These are phyloP conservation scores for Drosophila seclusa DNA, from an alignment of 2,888 invertebrate species.

Conservation along the genomic window DNA sequence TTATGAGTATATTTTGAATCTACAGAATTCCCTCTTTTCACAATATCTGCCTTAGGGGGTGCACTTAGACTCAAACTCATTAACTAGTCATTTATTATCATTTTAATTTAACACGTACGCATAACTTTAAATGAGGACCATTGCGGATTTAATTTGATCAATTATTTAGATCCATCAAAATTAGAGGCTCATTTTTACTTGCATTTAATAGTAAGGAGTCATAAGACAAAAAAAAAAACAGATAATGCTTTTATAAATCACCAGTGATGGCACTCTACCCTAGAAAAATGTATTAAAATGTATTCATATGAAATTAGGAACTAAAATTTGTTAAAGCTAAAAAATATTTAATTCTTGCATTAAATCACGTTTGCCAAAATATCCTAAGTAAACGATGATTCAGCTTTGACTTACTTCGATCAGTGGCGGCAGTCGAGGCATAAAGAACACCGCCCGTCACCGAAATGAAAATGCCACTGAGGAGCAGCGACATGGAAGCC, in stretches of 20 bases:
- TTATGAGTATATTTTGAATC: background rate
- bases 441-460: conserved; percentile 85
- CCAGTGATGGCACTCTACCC: background rate
- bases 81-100: background rate
- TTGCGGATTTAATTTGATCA: background rate
- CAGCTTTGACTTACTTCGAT: conserved; percentile 58
- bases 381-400: background rate
- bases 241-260: background rate
- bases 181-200: background rate
- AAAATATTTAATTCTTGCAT: background rate
- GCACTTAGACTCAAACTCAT: background rate
- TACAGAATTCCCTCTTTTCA: background rate
- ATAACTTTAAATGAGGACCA: background rate
- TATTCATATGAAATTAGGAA: background rate
- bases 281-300: background rate
- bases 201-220: background rate
- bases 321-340: background rate
- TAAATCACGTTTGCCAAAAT: background rate
- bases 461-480: conserved; percentile 86
- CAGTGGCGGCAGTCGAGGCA: conserved; percentile 32
- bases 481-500: conserved; percentile 86
- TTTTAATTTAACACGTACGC: background rate
- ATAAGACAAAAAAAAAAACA: background rate
- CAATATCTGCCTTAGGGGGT: background rate
- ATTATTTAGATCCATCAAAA: background rate